Evolutionary conservation across 2,113 vertebrate genomes (phyloP).

Genomic region (Crotalus helleri): DNA sequence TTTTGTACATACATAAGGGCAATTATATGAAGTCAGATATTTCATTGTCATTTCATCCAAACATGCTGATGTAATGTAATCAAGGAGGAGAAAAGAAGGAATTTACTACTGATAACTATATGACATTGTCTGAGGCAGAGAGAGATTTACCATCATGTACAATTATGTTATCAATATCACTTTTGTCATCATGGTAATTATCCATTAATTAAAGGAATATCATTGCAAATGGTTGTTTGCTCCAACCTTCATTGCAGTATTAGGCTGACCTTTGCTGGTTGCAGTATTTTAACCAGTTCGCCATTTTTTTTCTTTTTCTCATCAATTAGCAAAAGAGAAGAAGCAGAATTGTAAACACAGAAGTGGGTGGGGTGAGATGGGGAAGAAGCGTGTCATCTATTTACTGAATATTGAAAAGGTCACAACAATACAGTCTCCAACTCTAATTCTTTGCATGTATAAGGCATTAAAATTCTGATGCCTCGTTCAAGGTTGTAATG

Average conservation of each 20-base stretch:
- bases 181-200: conserved; percentile 5
- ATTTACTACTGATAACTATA: not conserved
- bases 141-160: not conserved
- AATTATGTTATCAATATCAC: conserved; percentile 18
- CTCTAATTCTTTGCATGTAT: conserved; percentile 60
- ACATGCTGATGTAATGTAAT: not conserved
- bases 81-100: too few species aligned
- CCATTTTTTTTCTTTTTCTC: conserved; percentile 12
- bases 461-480: conserved; percentile 61
- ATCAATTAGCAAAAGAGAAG: conserved; percentile 26
- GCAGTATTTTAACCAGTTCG: conserved; percentile 8
- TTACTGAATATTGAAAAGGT: conserved; percentile 69
- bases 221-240: not conserved
- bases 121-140: not conserved
- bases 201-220: not conserved
- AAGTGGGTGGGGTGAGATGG: conserved; percentile 23
- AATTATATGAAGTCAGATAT: not conserved
- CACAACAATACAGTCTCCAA: conserved; percentile 38
- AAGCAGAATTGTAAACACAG: conserved; percentile 36
- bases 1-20: not conserved
- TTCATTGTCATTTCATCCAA: not conserved
- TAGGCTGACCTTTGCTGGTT: conserved; percentile 20
- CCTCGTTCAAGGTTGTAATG: conserved; percentile 58
- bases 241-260: not conserved
- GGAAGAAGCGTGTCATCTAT: conserved; percentile 27